Percentiles rank a stretch among this genome's conserved stretches.
Evolutionary conservation across 2,797 vertebrate genomes (phyloP).

Genomic region (Morelia viridis): DNA sequence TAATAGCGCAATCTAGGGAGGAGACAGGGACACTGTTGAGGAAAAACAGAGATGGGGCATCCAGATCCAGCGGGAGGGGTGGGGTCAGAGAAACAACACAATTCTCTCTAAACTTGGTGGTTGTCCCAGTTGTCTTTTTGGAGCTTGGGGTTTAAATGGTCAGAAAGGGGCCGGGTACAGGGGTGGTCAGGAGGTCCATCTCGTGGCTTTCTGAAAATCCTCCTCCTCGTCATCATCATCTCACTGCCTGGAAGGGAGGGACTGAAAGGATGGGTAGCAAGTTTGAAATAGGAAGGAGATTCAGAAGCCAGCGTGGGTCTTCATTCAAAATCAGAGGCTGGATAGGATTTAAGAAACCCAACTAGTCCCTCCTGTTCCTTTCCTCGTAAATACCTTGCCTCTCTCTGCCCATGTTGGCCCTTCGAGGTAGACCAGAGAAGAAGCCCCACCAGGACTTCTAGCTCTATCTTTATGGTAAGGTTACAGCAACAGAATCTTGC

Average conservation of each 20-base stretch:
- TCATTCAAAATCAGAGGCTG: not conserved
- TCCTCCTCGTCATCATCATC: not conserved
- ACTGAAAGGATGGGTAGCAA: not conserved
- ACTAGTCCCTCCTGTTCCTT: not conserved
- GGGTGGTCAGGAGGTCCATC: not conserved
- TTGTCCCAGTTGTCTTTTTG: not conserved
- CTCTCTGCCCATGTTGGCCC: not conserved
- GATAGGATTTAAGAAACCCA: not conserved
- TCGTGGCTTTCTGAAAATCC: not conserved
- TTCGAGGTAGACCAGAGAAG: not conserved
- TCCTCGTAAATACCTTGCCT: not conserved
- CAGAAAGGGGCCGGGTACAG: not conserved
- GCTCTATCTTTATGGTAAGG: not conserved
- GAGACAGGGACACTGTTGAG: not conserved
- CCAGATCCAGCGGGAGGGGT: not conserved
- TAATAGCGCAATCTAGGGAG: slow-evolving; percentile 59
- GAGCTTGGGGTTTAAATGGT: not conserved
- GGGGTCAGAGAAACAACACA: not conserved
- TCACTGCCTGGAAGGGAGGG: not conserved
- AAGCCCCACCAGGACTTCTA: not conserved
- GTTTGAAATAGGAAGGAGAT: not conserved
- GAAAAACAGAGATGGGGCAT: not conserved
- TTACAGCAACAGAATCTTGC: too few relatives aligned
- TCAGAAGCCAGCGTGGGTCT: not conserved
- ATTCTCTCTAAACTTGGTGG: not conserved